These are phyloP conservation scores for Idaea straminata DNA, from an alignment of 2,888 invertebrate species.

Conservation along the genomic window DNA sequence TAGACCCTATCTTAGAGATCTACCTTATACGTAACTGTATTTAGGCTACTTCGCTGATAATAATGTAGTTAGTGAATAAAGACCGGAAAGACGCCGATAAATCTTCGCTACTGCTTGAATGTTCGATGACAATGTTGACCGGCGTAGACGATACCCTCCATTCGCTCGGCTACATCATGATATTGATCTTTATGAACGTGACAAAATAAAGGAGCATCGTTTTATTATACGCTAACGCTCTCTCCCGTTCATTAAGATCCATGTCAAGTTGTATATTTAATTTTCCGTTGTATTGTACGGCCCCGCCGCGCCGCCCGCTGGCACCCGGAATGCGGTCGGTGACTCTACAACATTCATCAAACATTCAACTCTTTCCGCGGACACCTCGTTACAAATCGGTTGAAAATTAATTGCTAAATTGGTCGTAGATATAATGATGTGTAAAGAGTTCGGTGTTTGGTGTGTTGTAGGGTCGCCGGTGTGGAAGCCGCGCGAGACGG, in stretches of 20 bases:
- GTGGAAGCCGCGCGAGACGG: conserved; percentile 97
- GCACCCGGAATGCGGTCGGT: conserved; percentile 33
- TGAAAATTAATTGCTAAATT: conserved; percentile 46
- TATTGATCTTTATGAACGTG: neutral
- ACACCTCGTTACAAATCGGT: conserved; percentile 57
- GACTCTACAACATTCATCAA: conserved; percentile 76
- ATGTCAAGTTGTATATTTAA: conserved; percentile 13
- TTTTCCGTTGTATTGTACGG: conserved; percentile 21
- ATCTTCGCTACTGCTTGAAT: conserved; percentile 58
- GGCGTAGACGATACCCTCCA: conserved; percentile 38
- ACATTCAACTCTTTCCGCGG: conserved; percentile 80
- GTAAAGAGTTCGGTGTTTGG: conserved; percentile 81
- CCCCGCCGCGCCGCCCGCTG: conserved; percentile 25
- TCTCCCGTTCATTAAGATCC: conserved; percentile 2
- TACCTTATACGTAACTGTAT: conserved; percentile 14
- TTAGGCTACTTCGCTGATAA: conserved; percentile 20
- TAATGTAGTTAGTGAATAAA: conserved; percentile 18
- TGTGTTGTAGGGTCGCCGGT: conserved; percentile 96
- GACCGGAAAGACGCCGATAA: conserved; percentile 22
- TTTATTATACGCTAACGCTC: neutral
- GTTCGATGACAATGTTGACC: conserved; percentile 77
- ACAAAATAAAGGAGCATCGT: neutral
- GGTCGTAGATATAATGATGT: conserved; percentile 40
- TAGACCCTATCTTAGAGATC: conserved; percentile 30
- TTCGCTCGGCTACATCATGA: conserved; percentile 23